Evolutionary conservation across 2,888 invertebrate species (phyloP), one percentile per base, ranked within the genome.

Genomic region (Apamea monoglypha): DNA sequence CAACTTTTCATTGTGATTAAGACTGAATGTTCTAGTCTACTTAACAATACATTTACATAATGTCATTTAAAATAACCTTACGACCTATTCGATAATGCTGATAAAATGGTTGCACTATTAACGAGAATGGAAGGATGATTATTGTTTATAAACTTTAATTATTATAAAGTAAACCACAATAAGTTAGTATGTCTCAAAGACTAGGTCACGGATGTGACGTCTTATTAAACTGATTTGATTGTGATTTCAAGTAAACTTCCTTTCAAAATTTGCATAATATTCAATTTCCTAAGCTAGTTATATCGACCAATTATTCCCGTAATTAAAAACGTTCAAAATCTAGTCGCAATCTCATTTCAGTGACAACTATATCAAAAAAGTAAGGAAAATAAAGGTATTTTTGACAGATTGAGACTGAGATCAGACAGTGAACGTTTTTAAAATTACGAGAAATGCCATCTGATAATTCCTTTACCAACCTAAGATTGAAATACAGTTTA

Each of bases 71-170:
- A 36, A 21, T 64, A 32, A 36, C 21, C 32, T 12, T 36, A 36
- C 32, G 32, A 64, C 21, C 64, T 59, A 47, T 67, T 47, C n/a
- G 67, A 73, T 73, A 73, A 67, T 56, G 32, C 32, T 21, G 72
- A 56, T 77, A 32, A 56, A 59, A 73, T 12, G 59, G n/a, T 47
- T 78, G 36, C 44, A 59, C 21, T 68, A 53, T 76, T 63, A 56
- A 53, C 50, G 7, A 53, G 8, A 63, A 53, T 53, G 10, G 21
- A 64, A 70, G 70, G 40, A 70, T 53, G 2, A 36, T 70, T 70
- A 29, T 29, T 69, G 36, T 69, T 69, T 32, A 56, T 56, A 53
- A 66, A 18, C 18, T 29, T 16, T 29, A 67, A 44, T 40, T 44
- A 59, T n/a, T 67, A 44, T 67, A 18, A n/a, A 44, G 25, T 59